Evolutionary conservation across 1,140 invertebrate species (phyloP).

Genomic region (Cotesia chilonis): DNA sequence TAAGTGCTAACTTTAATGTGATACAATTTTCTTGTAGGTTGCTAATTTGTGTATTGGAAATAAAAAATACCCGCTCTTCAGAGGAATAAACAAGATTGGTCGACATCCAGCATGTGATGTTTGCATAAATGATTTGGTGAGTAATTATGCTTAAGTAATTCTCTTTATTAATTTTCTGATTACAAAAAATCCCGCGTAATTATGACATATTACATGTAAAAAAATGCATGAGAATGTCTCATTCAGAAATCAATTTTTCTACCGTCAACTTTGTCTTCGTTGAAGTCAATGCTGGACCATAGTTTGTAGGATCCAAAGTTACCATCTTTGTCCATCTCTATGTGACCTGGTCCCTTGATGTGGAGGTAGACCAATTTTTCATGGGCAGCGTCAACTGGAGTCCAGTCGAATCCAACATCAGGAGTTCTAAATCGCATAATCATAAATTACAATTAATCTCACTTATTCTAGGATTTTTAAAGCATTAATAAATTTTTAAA

Average conservation of each 20-base stretch:
- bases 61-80: constrained; percentile 8
- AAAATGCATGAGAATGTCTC: background rate
- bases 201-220: too few species aligned
- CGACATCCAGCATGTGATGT: background rate
- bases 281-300: constrained; percentile 66
- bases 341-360: constrained; percentile 58
- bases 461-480: too few species aligned
- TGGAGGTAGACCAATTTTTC: constrained; percentile 63
- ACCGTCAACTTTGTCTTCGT: constrained; percentile 55
- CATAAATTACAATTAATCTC: background rate
- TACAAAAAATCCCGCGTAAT: background rate
- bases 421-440: constrained; percentile 46
- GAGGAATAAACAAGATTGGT: constrained; percentile 29
- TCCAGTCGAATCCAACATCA: constrained; percentile 47
- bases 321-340: constrained; percentile 54
- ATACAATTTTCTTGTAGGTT: constrained; percentile 11
- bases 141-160: constrained; percentile 3
- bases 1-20: too few species aligned
- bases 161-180: background rate
- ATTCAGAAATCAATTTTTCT: constrained; percentile 34
- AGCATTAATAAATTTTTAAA: too few species aligned
- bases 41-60: constrained; percentile 15
- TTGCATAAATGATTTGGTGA: constrained; percentile 11
- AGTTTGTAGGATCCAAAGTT: constrained; percentile 64
- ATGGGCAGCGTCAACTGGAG: constrained; percentile 41